Evolutionary conservation across 1,140 invertebrate species (phyloP).

Genomic region (Schmidtea mediterranea): DNA sequence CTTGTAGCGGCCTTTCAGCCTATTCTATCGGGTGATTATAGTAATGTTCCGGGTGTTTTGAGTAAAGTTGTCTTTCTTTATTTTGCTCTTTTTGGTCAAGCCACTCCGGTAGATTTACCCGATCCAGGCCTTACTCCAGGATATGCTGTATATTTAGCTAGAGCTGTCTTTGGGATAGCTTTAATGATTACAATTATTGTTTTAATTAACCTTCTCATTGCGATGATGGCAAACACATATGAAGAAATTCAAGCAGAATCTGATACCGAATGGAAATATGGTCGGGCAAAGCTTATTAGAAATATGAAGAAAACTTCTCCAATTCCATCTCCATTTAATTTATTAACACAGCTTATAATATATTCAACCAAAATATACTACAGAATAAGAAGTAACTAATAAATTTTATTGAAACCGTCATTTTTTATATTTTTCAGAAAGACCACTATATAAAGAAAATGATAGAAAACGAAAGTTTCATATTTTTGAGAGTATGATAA

Average conservation of each 20-base stretch:
- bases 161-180: conserved; percentile 63
- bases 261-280: no score
- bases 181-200: conserved; percentile 88
- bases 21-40: conserved; percentile 5
- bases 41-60: conserved; percentile 18
- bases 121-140: conserved; percentile 29
- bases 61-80: conserved; percentile 81
- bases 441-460: no score
- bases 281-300: conserved; percentile 79
- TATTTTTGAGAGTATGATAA: no score
- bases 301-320: conserved; percentile 94
- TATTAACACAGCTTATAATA: background rate
- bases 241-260: no score
- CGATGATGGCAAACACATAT: conserved; percentile 99
- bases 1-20: conserved; percentile 38
- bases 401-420: no score
- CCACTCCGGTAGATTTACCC: conserved; percentile 44
- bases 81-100: conserved; percentile 85
- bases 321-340: conserved; percentile 66
- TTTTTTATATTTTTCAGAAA: no score
- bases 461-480: no score
- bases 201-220: conserved; percentile 87
- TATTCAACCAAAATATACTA: no score
- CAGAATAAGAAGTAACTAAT: no score
- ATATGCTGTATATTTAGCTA: conserved; percentile 30